Evolutionary conservation across 2,888 invertebrate species (phyloP).

Genomic region (Ennomos erosarius): DNA sequence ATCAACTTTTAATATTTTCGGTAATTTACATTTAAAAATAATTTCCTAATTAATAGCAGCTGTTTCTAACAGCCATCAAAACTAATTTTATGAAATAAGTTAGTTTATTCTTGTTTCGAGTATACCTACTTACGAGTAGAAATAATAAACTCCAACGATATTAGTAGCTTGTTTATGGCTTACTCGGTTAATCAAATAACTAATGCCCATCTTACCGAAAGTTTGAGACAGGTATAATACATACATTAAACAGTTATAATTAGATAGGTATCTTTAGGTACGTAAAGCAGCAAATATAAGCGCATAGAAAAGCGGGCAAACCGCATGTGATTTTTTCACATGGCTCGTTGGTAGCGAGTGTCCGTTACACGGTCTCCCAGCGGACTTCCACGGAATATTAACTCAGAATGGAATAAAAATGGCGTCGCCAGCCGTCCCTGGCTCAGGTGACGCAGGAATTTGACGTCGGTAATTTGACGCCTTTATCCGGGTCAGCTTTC

Average conservation of each 20-base stretch:
- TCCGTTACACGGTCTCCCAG: slow-evolving; percentile 70
- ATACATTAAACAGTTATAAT: no score
- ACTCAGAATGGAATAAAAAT: slow-evolving; percentile 78
- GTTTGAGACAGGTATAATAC: no score
- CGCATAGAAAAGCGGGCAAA: slow-evolving; percentile 25
- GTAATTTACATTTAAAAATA: slow-evolving; percentile 1
- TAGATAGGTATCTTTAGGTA: not conserved
- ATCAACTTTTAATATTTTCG: slow-evolving; percentile 2
- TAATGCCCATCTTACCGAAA: no score
- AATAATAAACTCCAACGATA: no score
- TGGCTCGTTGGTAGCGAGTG: slow-evolving; percentile 63
- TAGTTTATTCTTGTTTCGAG: not conserved
- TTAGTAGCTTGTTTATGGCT: no score
- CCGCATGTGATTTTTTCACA: slow-evolving; percentile 32
- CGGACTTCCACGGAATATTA: slow-evolving; percentile 78
- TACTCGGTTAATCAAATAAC: no score
- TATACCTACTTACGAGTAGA: no score
- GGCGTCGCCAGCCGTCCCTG: slow-evolving; percentile 62
- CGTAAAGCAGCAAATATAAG: slow-evolving; percentile 8
- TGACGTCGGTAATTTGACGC: slow-evolving; percentile 79
- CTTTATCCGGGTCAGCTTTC: slow-evolving; percentile 75
- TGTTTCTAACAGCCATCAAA: slow-evolving; percentile 1
- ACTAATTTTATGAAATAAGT: slow-evolving; percentile 3
- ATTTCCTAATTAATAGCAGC: slow-evolving; percentile 6
- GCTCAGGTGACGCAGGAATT: slow-evolving; percentile 78